These are phyloP conservation scores for Pterobdella sp. DNA, from an alignment of 2,888 invertebrate species.

Conservation along the genomic window DNA sequence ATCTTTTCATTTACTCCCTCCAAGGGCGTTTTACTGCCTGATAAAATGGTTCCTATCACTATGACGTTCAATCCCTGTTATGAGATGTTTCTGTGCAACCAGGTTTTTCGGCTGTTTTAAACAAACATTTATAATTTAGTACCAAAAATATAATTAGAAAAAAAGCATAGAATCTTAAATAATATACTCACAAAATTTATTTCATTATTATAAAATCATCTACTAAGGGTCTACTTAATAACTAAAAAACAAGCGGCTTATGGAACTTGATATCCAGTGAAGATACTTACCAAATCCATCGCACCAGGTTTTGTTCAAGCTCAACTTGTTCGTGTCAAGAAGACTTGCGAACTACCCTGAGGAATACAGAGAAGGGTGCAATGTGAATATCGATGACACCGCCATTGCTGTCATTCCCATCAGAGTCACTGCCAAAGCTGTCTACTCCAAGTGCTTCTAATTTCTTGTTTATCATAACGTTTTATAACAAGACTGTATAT, in stretches of 20 bases:
- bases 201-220: too few species aligned
- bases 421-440: conserved; percentile 49
- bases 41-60: conserved; percentile 45
- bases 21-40: conserved; percentile 46
- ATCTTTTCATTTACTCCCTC: conserved; percentile 48
- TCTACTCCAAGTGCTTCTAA: conserved; percentile 52
- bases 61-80: conserved; percentile 47
- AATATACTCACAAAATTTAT: too few species aligned
- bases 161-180: too few species aligned
- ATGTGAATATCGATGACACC: conserved; percentile 36
- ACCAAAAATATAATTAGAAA: too few species aligned
- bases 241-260: too few species aligned
- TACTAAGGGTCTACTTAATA: too few species aligned
- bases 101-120: too few species aligned
- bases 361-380: background rate
- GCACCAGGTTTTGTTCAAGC: conserved; percentile 1
- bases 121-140: too few species aligned
- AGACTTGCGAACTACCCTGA: background rate
- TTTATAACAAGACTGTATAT: too few species aligned
- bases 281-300: background rate
- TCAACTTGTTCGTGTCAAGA: conserved; percentile 2
- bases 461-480: too few species aligned
- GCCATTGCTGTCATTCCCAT: conserved; percentile 52
- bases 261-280: too few species aligned
- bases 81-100: conserved; percentile 48